Base-by-base conservation (phyloP, 1,140 invertebrate genomes). In the Conopomorpha cramerella region DNA sequence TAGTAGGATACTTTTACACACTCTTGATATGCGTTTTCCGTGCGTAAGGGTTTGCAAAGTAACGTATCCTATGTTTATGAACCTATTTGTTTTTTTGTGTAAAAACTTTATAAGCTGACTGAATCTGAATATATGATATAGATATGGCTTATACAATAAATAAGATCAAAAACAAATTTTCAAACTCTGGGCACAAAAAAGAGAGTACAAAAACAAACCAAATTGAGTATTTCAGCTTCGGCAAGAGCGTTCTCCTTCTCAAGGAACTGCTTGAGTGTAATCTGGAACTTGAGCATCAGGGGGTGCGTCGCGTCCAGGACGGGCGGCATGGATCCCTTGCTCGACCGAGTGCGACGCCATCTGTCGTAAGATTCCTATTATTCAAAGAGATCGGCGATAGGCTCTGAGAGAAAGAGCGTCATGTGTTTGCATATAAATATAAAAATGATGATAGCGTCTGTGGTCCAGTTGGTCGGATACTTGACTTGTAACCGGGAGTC, bases 201-300 rank as follows among this genome's bases (percentile, higher is more conserved):
- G 2, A 10, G 26, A 16, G 17, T 17, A 39, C 17, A 25, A 33
- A 10, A 11, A 36, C 28, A 3, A 52, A 76, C 74, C 61, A 77
- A 51, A 39, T 66, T 62, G 2, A 70, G 38, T 8, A 77, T 70
- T 42, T 77, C 58, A n/a, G 64, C 61, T 23, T 64, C 52, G 1
- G 73, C 64, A 16, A 71, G 53, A 10, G 55, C 49, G 38, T 76
- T 77, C 41, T 77, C 73, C 36, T 70, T 73, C 23, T 68, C 51
- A 0, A 79, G 45, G 39, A 72, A 79, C 25, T 54, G 47, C 23
- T 58, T 64, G 0, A 77, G 51, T 0, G 68, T 68, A 8, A 55
- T 49, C 50, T 79, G 77, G 55, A 79, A 79, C 17, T 56, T 56
- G 44, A 74, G 67, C 71, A 79, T 77, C 12, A 77, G 51, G 4